Percentiles rank a stretch among this genome's conserved stretches.
Conservation (phyloP, 2,797 vertebrate species). For the Gouania willdenowi region DNA sequence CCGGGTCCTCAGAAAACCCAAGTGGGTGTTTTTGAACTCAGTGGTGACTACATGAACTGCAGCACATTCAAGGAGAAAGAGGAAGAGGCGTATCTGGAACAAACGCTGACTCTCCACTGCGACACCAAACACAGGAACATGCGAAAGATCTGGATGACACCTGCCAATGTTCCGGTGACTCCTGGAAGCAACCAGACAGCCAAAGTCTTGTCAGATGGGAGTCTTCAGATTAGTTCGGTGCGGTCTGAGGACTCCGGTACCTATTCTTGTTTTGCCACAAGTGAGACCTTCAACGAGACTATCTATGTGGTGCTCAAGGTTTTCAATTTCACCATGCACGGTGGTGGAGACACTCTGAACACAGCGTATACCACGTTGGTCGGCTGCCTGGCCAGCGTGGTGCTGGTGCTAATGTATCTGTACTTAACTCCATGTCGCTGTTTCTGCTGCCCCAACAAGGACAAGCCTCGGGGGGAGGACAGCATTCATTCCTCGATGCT, state of each 20-base stretch:
- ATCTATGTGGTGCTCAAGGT: slow-evolving; percentile 90
- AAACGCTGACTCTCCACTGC: slow-evolving; percentile 78
- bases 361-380: slow-evolving; percentile 96
- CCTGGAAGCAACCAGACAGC: slow-evolving; percentile 76
- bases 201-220: slow-evolving; percentile 77
- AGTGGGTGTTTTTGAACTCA: slow-evolving; percentile 75
- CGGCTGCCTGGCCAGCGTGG: slow-evolving; percentile 92
- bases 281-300: slow-evolving; percentile 88
- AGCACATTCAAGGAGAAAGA: slow-evolving; percentile 84
- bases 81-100: slow-evolving; percentile 83
- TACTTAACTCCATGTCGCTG: slow-evolving; percentile 95
- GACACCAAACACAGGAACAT: slow-evolving; percentile 84
- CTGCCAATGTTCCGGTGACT: slow-evolving; percentile 74
- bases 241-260: slow-evolving; percentile 83
- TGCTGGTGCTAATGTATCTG: slow-evolving; percentile 95
- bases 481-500: slow-evolving; percentile 95
- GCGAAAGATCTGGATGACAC: slow-evolving; percentile 84
- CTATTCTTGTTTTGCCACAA: slow-evolving; percentile 87
- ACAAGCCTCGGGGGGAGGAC: slow-evolving; percentile 81
- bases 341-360: slow-evolving; percentile 84
- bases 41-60: slow-evolving; percentile 82
- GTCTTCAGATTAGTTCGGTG: slow-evolving; percentile 75
- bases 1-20: slow-evolving; percentile 56
- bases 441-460: slow-evolving; percentile 84
- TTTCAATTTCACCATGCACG: slow-evolving; percentile 85